Evolutionary conservation across 2,888 invertebrate species (phyloP).

Genomic region (Chrysolina americana): DNA sequence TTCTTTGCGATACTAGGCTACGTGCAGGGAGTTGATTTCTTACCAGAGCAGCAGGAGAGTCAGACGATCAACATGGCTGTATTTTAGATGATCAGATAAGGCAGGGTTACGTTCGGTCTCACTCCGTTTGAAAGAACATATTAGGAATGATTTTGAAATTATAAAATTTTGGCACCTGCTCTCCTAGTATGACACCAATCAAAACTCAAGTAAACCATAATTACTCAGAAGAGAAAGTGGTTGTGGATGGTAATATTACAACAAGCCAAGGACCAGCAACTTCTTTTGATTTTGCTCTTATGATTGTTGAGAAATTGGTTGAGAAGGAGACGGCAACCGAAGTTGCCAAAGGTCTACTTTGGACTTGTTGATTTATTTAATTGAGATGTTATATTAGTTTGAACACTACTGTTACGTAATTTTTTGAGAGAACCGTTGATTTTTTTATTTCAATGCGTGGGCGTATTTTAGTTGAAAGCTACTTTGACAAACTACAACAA

Average conservation of each 20-base stretch:
- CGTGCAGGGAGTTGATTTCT: no score
- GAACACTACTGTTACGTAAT: not conserved
- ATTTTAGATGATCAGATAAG: no score
- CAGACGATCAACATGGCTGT: no score
- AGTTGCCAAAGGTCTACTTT: slow-evolving; percentile 68
- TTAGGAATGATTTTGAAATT: no score
- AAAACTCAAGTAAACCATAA: slow-evolving; percentile 75
- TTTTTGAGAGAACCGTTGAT: no score
- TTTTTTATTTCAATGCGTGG: no score
- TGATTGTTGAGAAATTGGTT: slow-evolving; percentile 74
- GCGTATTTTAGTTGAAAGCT: no score
- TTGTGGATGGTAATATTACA: slow-evolving; percentile 81
- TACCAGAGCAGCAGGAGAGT: no score
- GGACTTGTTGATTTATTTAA: not conserved
- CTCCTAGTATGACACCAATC: slow-evolving; percentile 88
- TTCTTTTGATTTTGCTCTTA: slow-evolving; percentile 77
- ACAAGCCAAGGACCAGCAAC: slow-evolving; percentile 87
- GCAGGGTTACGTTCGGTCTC: no score
- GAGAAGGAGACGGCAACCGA: slow-evolving; percentile 73
- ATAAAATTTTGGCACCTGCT: slow-evolving; percentile 93
- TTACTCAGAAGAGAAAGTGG: slow-evolving; percentile 78
- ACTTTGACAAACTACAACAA: no score
- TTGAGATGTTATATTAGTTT: not conserved
- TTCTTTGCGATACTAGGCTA: no score
- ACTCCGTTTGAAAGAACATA: no score